Percentiles rank a stretch among this genome's conserved stretches.
These are phyloP conservation scores for Anabas testudineus DNA, from an alignment of 2,797 vertebrate genomes.

Conservation along the genomic window DNA sequence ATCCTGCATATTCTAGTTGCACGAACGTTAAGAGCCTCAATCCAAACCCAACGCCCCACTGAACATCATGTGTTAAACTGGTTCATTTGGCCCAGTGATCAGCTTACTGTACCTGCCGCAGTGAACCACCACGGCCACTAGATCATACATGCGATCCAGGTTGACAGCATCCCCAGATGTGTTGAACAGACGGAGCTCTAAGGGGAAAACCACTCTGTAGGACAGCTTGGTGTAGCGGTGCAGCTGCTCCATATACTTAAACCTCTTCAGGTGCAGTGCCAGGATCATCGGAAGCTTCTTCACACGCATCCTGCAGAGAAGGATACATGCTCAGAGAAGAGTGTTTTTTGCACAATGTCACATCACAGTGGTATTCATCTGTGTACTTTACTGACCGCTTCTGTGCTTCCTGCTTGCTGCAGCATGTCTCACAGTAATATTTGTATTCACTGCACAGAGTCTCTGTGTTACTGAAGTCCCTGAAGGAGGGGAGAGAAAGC, in stretches of 20 bases:
- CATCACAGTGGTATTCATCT: no score
- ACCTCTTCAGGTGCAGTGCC: slow-evolving; percentile 96
- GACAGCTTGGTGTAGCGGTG: slow-evolving; percentile 98
- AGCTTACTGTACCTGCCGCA: slow-evolving; percentile 89
- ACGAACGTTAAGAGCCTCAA: no score
- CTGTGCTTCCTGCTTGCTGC: slow-evolving; percentile 99
- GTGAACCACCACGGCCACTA: slow-evolving; percentile 97
- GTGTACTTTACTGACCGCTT: slow-evolving; percentile 87
- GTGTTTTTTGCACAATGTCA: neutral
- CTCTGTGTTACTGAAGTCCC: slow-evolving; percentile 99
- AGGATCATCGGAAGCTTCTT: slow-evolving; percentile 98
- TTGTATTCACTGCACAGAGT: slow-evolving; percentile 98
- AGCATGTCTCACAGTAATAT: slow-evolving; percentile 98
- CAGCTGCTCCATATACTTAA: slow-evolving; percentile 98
- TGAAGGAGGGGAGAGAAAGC: slow-evolving; percentile 72
- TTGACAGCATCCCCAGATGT: slow-evolving; percentile 94
- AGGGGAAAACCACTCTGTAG: slow-evolving; percentile 95
- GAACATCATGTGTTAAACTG: neutral
- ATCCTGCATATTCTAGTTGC: neutral
- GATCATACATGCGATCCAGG: slow-evolving; percentile 96
- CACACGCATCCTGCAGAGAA: slow-evolving; percentile 85
- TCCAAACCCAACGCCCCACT: no score
- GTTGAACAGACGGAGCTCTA: slow-evolving; percentile 97
- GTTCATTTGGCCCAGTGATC: neutral
- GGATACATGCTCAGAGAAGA: neutral